Base-by-base conservation (phyloP, 2,113 vertebrate species). In the Ondatra zibethicus region DNA sequence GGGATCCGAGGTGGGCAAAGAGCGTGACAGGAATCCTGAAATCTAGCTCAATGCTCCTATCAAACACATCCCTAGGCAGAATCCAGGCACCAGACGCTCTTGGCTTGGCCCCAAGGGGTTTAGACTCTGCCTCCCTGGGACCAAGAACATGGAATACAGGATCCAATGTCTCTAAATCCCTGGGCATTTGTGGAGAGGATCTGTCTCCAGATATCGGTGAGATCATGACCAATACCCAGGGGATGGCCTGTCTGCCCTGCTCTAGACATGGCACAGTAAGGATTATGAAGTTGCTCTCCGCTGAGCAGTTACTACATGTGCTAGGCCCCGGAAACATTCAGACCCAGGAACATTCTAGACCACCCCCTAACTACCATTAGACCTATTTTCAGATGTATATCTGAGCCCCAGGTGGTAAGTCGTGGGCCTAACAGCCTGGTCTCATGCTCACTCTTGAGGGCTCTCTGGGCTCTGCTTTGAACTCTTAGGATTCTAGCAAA, bases 261-360 rank as follows among this genome's bases (percentile, higher is more conserved):
- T 80, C 55, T 45, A 50, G 33, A 36, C 27, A 23, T n/a, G 63
- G 13, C 12, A 1, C 11, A 4, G 13, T 23, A 63, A 82, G 8
- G 29, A 47, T 5, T 21, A 33, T 4, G 55, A 16, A 58, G 58
- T 58, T 0, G 45, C 39, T 14, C 0, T 14, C 27, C 2, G 0
- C 52, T 10, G 80, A 68, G 76, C 4, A 6, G 7, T 0, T 33
- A 55, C 55, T 4, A 25, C 36, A n/a, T 14, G n/a, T 4, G 55
- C 55, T 19, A 65, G 72, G 17, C 55, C 72, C 27, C 0, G 6
- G 16, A 17, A 0, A 36, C 3, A 4, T 47, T 16, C 29, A 23
- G 65, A 19, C 23, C 61, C 63, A 75, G 77, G 9, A 84, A 31
- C 65, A 7, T 45, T 47, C 75, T 13, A 14, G 5, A 42, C 17